Evolutionary conservation across 2,888 invertebrate species (phyloP).

Genomic region (Hypercompe scribonia): DNA sequence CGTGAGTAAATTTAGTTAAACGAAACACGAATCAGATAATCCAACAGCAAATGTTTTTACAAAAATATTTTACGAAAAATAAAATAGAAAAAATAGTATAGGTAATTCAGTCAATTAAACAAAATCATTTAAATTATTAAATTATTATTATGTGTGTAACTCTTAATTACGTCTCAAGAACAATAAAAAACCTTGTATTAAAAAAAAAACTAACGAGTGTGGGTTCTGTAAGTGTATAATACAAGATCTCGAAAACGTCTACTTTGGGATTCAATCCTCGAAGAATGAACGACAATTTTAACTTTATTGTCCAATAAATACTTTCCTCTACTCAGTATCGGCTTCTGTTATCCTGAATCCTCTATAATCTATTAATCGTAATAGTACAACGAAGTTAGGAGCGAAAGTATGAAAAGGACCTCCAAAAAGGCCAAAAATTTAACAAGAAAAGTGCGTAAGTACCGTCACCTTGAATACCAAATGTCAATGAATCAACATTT

Average conservation of each 20-base stretch:
- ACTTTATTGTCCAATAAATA: background rate
- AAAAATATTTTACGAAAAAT: background rate
- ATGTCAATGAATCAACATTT: background rate
- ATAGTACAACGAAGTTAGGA: too few species aligned
- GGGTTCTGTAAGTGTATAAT: background rate
- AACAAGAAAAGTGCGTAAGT: background rate
- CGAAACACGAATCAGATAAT: too few species aligned
- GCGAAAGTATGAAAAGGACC: background rate
- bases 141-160: background rate
- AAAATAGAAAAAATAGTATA: slow-evolving; percentile 1
- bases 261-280: too few species aligned
- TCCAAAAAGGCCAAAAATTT: background rate
- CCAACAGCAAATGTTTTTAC: too few species aligned
- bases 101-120: slow-evolving; percentile 2
- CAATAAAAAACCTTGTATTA: background rate
- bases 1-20: too few species aligned
- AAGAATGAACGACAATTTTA: too few species aligned
- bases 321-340: background rate
- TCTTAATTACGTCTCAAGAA: slow-evolving; percentile 5
- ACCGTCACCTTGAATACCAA: background rate
- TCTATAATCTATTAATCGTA: too few species aligned
- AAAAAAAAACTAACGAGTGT: background rate
- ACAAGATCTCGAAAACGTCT: too few species aligned
- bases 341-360: too few species aligned
- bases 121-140: slow-evolving; percentile 5